Conservation (phyloP, 2,797 vertebrate species). For the Iguana delicatissima region DNA sequence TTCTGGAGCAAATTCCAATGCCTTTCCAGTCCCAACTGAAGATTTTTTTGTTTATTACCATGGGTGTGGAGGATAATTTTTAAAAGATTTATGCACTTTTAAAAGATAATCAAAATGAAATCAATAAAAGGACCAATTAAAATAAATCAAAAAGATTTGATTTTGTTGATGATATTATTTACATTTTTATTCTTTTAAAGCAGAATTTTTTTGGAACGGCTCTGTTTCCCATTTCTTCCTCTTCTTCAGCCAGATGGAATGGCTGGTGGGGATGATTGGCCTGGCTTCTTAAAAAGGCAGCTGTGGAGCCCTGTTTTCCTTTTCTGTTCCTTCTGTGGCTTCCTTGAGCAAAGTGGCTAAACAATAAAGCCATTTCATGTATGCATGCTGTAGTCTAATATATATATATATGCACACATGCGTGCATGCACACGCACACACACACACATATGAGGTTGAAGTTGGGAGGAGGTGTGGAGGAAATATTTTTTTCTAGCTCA, state of each 20-base stretch:
- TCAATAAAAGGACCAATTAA: no score
- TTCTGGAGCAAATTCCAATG: not conserved
- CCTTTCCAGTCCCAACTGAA: not conserved
- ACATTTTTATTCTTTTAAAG: not conserved
- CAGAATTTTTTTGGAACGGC: not conserved
- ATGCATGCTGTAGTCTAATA: not conserved
- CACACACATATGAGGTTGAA: no score
- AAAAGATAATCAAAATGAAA: no score
- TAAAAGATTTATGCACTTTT: not conserved
- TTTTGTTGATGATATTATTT: not conserved
- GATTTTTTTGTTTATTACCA: not conserved
- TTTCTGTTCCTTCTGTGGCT: not conserved
- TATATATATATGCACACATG: no score
- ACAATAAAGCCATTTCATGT: not conserved
- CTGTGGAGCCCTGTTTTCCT: not conserved
- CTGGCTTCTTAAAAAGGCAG: not conserved
- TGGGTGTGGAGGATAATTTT: not conserved
- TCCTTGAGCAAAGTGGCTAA: not conserved
- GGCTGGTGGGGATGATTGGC: not conserved
- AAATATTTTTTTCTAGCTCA: slow-evolving; percentile 1
- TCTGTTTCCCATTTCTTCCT: not conserved
- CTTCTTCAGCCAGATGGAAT: not conserved
- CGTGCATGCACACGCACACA: no score
- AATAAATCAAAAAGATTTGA: no score
- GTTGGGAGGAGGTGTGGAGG: not conserved